Evolutionary conservation across 2,797 vertebrate genomes (phyloP), one percentile per base, ranked within the genome.

Genomic region (Catamblyrhynchus diadema): DNA sequence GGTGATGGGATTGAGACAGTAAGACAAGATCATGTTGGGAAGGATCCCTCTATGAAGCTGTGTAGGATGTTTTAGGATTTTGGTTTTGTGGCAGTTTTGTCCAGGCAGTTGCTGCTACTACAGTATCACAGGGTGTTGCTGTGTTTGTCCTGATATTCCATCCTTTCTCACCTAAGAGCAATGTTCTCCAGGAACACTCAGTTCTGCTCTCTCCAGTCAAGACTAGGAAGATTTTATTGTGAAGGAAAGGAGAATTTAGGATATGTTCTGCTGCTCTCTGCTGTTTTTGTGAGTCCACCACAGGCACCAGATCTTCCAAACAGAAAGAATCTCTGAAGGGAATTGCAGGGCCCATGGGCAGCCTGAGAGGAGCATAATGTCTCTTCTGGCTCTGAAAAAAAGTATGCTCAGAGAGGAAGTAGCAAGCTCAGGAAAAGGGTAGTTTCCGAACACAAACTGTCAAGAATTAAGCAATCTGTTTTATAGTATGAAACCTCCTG

Each of bases 381-480:
- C 33, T 65, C 30, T 86, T 80, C 59, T 69, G 61, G 25, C 47
- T 77, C 70, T 72, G 37, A 67, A 66, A 48, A 88, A 48, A 33
- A 20, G n/a, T 47, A n/a, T 41, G 15, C 72, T 83, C 51, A 47
- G 87, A 92, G 80, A 84, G 91, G 94, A 96, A 94, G 45, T 64
- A 87, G 23, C 30, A 92, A 44, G 61, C 42, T 32, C 93, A 91
- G 88, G 90, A 92, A 89, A 25, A 86, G 73, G 32, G 44, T 37
- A 82, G 88, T 51, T 93, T 27, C 73, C 0, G 22, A 91, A 73
- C 30, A 60, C 33, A 78, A 61, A 81, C 62, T 79, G 75, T 72
- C 60, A 83, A 73, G 59, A 81, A 47, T 95, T 88, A 85, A 69
- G 94, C 94, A 95, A 95, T 70, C 45, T 42, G 15, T 70, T 95